phyloP scores from a whole-genome alignment of 2,888 invertebrate species.

The Scaptomyza tumidula region DNA sequence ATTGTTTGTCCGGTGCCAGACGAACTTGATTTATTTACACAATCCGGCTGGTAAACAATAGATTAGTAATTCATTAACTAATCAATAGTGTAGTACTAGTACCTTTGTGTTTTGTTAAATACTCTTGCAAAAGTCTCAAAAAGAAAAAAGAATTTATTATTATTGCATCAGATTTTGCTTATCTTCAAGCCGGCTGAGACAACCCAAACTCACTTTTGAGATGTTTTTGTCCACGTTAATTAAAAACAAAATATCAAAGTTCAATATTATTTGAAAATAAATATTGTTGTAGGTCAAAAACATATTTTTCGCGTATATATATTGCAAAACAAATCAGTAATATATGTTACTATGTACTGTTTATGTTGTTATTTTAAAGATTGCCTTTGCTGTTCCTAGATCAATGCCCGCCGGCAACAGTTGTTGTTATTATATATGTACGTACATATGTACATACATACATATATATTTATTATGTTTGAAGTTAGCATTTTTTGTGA shows the following conservation, averaged over 20 bases:
- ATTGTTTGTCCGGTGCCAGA: neutral
- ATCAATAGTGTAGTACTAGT: neutral
- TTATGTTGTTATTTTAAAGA: slow-evolving; percentile 11
- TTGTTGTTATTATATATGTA: slow-evolving; percentile 35
- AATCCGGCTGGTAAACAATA: neutral
- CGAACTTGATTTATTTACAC: neutral
- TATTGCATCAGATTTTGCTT: slow-evolving; percentile 2
- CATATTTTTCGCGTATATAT: neutral
- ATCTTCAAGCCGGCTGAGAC: neutral
- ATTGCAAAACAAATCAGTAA: neutral
- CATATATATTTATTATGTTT: slow-evolving; percentile 44
- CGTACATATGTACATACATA: slow-evolving; percentile 20
- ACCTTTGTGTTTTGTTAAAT: neutral
- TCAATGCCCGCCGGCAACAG: neutral
- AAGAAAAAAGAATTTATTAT: neutral
- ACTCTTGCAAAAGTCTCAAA: neutral
- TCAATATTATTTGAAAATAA: neutral
- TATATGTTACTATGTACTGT: no score
- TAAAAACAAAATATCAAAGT: neutral
- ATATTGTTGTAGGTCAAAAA: neutral
- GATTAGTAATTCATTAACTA: neutral
- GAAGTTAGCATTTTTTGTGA: slow-evolving; percentile 51
- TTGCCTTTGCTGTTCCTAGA: neutral
- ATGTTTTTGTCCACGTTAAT: neutral
- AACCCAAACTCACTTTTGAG: neutral